Percentiles rank a stretch among this genome's conserved stretches.
phyloP scores from a whole-genome alignment of 2,888 invertebrate genomes.

The Euplagia quadripunctaria region DNA sequence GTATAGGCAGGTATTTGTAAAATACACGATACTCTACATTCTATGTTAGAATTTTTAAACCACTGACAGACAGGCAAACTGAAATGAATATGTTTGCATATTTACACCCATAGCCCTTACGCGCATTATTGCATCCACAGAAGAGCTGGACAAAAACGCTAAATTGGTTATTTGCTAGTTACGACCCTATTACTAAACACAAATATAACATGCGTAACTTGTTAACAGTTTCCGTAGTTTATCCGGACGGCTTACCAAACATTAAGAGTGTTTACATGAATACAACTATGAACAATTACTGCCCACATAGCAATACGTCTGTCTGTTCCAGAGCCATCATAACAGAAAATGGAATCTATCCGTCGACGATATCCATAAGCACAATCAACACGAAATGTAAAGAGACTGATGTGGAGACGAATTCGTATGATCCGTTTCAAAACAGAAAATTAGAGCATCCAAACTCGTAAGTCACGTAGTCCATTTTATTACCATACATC shows the following conservation, averaged over 20 bases:
- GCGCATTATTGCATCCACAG: neutral
- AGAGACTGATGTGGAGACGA: constrained; percentile 70
- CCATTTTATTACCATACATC: constrained; percentile 13
- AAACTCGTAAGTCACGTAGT: constrained; percentile 79
- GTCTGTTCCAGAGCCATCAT: constrained; percentile 76
- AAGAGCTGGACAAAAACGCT: neutral
- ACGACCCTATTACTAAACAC: neutral
- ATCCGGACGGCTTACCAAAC: neutral
- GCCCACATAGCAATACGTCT: neutral
- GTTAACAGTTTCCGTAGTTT: neutral
- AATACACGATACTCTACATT: too few relatives aligned
- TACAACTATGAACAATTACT: neutral
- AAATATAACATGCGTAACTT: neutral
- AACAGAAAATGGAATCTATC: constrained; percentile 80
- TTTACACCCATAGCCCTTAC: neutral
- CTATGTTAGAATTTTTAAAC: neutral
- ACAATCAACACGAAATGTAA: constrained; percentile 83
- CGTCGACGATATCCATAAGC: constrained; percentile 80
- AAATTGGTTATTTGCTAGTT: neutral
- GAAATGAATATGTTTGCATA: neutral
- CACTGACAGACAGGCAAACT: neutral
- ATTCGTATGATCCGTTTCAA: constrained; percentile 76
- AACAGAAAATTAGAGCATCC: constrained; percentile 82
- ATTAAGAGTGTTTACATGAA: neutral
- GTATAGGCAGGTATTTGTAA: too few relatives aligned